Evolutionary conservation across 2,113 vertebrate genomes (phyloP).

Genomic region (Carettochelys insculpta): DNA sequence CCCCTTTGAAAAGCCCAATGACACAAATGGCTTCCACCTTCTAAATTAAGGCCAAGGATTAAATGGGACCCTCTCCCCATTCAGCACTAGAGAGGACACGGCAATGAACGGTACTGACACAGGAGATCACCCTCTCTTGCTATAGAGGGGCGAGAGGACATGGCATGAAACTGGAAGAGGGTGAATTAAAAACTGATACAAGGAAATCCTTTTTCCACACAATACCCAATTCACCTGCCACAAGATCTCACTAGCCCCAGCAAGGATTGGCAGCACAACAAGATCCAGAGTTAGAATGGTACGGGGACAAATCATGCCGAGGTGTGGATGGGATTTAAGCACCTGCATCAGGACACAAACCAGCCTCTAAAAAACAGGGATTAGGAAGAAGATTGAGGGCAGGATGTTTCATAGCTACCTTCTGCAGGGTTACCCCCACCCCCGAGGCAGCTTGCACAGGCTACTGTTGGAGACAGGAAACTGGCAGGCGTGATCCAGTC

Average conservation of each 20-base stretch:
- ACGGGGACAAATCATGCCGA: background rate
- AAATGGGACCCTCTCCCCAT: background rate
- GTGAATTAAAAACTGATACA: background rate
- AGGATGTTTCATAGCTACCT: background rate
- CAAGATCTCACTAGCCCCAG: background rate
- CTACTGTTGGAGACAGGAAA: background rate
- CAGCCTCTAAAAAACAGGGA: background rate
- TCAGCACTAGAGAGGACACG: background rate
- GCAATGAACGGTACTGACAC: too few relatives aligned
- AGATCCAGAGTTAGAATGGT: background rate
- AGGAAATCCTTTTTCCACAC: background rate
- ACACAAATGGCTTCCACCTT: background rate
- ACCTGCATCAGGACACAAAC: background rate
- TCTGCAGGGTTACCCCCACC: background rate
- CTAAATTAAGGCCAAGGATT: background rate
- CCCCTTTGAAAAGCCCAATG: background rate
- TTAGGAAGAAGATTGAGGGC: background rate
- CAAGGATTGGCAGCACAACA: background rate
- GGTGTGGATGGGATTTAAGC: background rate
- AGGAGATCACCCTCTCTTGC: background rate
- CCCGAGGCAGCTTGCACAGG: background rate
- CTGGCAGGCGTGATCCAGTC: background rate
- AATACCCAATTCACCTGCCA: background rate
- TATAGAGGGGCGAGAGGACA: background rate
- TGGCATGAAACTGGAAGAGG: background rate